A percentile compares a stretch with the other conserved stretches of the same genome.
phyloP scores from a whole-genome alignment of 2,888 invertebrate species.

The Neocrepidodera transversa region DNA sequence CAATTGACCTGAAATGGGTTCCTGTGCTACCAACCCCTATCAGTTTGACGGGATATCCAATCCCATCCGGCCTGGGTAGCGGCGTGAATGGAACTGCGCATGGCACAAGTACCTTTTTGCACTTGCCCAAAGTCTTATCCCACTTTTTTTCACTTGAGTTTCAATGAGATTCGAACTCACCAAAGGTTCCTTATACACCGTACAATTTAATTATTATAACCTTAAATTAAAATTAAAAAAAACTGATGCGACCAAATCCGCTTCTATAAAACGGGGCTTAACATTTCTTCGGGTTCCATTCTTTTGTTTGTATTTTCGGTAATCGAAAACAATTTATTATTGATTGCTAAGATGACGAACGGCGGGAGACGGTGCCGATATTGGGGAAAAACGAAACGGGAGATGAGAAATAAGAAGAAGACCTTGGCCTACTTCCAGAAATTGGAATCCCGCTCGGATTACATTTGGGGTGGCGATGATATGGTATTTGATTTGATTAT shows the following conservation, averaged over 20 bases:
- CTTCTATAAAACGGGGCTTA: background rate
- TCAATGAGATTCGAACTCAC: too few relatives aligned
- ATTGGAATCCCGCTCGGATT: background rate
- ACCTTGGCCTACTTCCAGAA: slow-evolving; percentile 9
- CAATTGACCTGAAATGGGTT: too few relatives aligned
- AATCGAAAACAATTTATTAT: slow-evolving; percentile 20
- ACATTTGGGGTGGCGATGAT: too few relatives aligned
- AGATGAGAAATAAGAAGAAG: background rate
- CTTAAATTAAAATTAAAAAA: background rate
- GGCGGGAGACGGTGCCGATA: slow-evolving; percentile 3
- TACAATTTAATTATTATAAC: background rate
- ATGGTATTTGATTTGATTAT: too few relatives aligned
- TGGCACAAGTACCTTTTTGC: too few relatives aligned
- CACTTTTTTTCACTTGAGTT: too few relatives aligned
- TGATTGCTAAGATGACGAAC: slow-evolving; percentile 14
- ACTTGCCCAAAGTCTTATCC: too few relatives aligned
- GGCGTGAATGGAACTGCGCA: too few relatives aligned
- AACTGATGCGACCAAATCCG: background rate
- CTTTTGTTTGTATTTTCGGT: too few relatives aligned
- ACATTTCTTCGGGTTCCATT: background rate
- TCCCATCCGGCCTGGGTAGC: too few relatives aligned
- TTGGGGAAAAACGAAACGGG: background rate
- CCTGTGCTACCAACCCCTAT: too few relatives aligned
- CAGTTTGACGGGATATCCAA: too few relatives aligned
- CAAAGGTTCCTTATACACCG: background rate